Conservation (phyloP, 2,797 vertebrate genomes). For the Vespertilio murinus region DNA sequence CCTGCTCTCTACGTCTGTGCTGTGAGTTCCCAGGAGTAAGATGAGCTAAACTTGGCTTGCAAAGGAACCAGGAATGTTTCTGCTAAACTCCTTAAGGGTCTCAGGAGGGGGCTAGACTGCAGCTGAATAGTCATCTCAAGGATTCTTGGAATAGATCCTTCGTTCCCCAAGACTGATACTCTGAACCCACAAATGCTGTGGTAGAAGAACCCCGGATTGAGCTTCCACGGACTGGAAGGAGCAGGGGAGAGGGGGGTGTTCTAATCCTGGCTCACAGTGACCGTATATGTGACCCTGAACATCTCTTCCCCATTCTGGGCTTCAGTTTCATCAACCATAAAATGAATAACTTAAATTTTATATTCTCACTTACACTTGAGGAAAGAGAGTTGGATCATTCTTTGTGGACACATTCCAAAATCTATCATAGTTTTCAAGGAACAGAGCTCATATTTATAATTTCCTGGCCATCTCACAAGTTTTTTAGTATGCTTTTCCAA, state of each 20-base stretch:
- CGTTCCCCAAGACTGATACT: neutral
- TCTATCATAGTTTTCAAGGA: conserved; percentile 52
- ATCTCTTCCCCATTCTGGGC: neutral
- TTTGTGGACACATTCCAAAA: conserved; percentile 36
- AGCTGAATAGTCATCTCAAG: conserved; percentile 39
- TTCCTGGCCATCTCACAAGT: conserved; percentile 8
- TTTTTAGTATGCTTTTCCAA: neutral
- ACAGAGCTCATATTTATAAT: conserved; percentile 16
- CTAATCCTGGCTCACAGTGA: neutral
- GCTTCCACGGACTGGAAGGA: neutral
- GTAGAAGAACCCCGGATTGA: neutral
- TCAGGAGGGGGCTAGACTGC: conserved; percentile 33
- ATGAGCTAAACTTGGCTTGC: conserved; percentile 58
- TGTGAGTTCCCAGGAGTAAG: neutral
- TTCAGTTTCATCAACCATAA: conserved; percentile 27
- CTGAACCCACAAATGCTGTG: neutral
- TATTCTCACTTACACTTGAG: conserved; percentile 17
- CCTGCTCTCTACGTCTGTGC: neutral
- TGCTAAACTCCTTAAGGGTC: conserved; percentile 54
- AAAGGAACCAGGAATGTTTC: conserved; percentile 52
- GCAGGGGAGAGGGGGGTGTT: neutral
- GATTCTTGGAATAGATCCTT: conserved; percentile 38
- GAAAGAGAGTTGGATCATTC: conserved; percentile 34
- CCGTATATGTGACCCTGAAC: neutral
- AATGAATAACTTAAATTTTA: conserved; percentile 33